Percentiles rank a stretch among this genome's conserved stretches.
Conservation (phyloP, 2,888 invertebrate species). For the Hoplodrina ambigua region DNA sequence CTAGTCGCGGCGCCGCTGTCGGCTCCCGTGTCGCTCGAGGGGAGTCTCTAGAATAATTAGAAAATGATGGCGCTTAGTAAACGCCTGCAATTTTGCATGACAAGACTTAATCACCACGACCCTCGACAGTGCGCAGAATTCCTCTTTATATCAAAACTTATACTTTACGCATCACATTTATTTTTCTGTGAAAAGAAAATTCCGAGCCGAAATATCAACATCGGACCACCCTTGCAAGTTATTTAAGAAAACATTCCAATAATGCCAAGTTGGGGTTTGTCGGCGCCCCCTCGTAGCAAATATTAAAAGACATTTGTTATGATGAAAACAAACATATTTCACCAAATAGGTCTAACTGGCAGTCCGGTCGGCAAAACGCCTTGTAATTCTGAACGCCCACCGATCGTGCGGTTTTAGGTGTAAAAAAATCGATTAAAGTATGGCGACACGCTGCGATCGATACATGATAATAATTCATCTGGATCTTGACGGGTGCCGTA, state of each 20-base stretch:
- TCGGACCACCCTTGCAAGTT: slow-evolving; percentile 84
- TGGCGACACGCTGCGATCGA: slow-evolving; percentile 90
- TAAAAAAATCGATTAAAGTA: slow-evolving; percentile 90
- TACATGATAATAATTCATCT: slow-evolving; percentile 89
- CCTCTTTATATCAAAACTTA: slow-evolving; percentile 52
- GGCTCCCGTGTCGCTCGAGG: slow-evolving; percentile 57
- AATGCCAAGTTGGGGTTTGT: slow-evolving; percentile 71
- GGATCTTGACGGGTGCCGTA: slow-evolving; percentile 80
- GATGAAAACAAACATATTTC: slow-evolving; percentile 88
- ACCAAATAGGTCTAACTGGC: slow-evolving; percentile 81
- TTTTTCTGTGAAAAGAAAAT: slow-evolving; percentile 54
- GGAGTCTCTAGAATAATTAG: slow-evolving; percentile 64
- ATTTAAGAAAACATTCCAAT: slow-evolving; percentile 83
- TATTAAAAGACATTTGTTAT: slow-evolving; percentile 82
- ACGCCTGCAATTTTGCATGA: slow-evolving; percentile 78
- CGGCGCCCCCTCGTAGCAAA: slow-evolving; percentile 75
- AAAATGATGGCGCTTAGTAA: slow-evolving; percentile 71
- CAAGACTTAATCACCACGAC: slow-evolving; percentile 75
- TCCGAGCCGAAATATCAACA: slow-evolving; percentile 66
- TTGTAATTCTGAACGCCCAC: slow-evolving; percentile 88
- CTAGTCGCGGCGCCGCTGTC: slow-evolving; percentile 65
- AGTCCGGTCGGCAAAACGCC: slow-evolving; percentile 84
- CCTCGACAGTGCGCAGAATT: slow-evolving; percentile 59
- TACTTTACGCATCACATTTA: slow-evolving; percentile 52
- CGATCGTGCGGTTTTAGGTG: slow-evolving; percentile 88